These are phyloP conservation scores for Tyrannus savana DNA, from an alignment of 2,113 vertebrate species.

Conservation along the genomic window DNA sequence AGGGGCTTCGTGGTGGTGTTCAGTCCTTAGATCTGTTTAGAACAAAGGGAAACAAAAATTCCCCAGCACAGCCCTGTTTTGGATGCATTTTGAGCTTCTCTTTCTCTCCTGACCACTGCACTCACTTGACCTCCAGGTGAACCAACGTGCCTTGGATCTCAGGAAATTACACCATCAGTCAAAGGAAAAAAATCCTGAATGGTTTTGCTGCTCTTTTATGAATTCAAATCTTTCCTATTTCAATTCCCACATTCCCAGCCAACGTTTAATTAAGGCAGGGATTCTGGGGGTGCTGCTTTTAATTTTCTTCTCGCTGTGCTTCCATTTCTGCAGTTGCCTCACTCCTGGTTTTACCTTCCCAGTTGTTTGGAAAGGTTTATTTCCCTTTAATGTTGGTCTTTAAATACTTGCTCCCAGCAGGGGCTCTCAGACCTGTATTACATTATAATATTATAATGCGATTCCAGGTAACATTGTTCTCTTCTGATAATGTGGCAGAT, in stretches of 20 bases:
- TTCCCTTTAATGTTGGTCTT: constrained; percentile 22
- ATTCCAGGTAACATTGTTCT: not conserved
- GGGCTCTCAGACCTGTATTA: not conserved
- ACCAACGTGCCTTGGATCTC: not conserved
- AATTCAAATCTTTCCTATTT: constrained; percentile 31
- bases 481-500: not conserved
- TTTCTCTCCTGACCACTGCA: not conserved
- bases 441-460: not conserved
- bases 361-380: constrained; percentile 31
- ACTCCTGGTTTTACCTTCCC: constrained; percentile 24
- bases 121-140: not conserved
- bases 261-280: constrained; percentile 15
- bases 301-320: constrained; percentile 34
- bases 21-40: not conserved
- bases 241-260: not conserved
- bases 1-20: not conserved
- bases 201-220: not conserved
- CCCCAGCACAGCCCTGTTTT: not conserved
- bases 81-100: not conserved
- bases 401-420: not conserved
- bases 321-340: constrained; percentile 20
- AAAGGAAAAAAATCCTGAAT: not conserved
- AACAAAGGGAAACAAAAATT: not conserved
- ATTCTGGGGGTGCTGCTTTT: constrained; percentile 9
- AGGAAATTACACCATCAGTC: not conserved